Evolutionary conservation across 2,797 vertebrate species (phyloP).

Genomic region (Xenentodon cancila): DNA sequence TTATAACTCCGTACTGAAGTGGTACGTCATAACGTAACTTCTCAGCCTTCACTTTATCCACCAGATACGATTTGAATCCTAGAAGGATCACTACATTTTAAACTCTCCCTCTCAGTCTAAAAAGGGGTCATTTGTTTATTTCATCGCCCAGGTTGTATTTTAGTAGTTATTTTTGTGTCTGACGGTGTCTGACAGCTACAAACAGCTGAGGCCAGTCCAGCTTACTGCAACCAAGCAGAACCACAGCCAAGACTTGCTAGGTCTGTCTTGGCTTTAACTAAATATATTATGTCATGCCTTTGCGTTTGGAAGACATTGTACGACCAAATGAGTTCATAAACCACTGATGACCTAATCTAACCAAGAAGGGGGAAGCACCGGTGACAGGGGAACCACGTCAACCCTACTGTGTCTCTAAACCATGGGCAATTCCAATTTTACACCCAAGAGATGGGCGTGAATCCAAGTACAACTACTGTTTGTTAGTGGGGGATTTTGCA

Average conservation of each 20-base stretch:
- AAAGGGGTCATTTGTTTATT: slow-evolving; percentile 44
- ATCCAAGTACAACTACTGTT: slow-evolving; percentile 34
- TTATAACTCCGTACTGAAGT: slow-evolving; percentile 2
- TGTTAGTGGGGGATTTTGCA: slow-evolving; percentile 24
- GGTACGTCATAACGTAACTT: slow-evolving; percentile 11
- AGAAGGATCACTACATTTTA: slow-evolving; percentile 11
- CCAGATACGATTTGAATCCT: slow-evolving; percentile 13
- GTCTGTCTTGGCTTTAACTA: slow-evolving; percentile 42
- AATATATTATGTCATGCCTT: slow-evolving; percentile 51
- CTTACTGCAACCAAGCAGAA: background rate
- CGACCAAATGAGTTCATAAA: slow-evolving; percentile 38
- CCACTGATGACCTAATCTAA: slow-evolving; percentile 43
- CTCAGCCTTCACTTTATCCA: slow-evolving; percentile 12
- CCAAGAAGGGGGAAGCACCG: slow-evolving; percentile 20
- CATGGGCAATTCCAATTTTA: slow-evolving; percentile 11
- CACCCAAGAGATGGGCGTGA: slow-evolving; percentile 2
- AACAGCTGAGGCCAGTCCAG: slow-evolving; percentile 12
- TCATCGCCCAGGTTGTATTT: slow-evolving; percentile 33
- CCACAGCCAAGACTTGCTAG: background rate
- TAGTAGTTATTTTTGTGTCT: slow-evolving; percentile 1
- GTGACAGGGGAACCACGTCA: slow-evolving; percentile 51
- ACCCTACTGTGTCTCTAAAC: slow-evolving; percentile 14
- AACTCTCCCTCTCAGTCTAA: slow-evolving; percentile 10
- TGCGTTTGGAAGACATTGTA: slow-evolving; percentile 43
- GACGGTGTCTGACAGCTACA: no score